Conservation (phyloP, 2,797 vertebrate genomes). For the Enteromius thamalakanensis region DNA sequence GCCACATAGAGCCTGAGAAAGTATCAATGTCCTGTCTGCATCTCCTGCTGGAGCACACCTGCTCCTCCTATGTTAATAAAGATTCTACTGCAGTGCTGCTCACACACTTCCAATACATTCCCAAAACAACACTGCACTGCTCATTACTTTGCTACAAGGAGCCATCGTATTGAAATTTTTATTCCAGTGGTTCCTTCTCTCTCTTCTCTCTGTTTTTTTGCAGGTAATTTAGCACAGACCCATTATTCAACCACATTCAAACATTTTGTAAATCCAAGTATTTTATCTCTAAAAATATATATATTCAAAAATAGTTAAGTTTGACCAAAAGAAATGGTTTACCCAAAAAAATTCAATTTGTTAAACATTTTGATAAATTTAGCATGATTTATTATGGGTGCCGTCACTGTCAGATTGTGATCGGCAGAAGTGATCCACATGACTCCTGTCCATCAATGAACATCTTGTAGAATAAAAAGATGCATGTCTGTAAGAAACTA, state of each 20-base stretch:
- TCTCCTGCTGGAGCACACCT: slow-evolving; percentile 41
- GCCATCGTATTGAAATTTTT: slow-evolving; percentile 9
- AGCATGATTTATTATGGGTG: not conserved
- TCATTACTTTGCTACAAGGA: not conserved
- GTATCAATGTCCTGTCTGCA: slow-evolving; percentile 27
- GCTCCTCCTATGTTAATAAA: slow-evolving; percentile 37
- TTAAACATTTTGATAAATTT: not conserved
- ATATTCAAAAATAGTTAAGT: not conserved
- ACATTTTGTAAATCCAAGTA: not conserved
- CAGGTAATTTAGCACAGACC: not conserved
- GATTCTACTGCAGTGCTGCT: slow-evolving; percentile 37
- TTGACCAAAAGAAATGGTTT: too few species aligned
- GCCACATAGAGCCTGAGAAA: not conserved
- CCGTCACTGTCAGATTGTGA: not conserved
- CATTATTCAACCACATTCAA: not conserved
- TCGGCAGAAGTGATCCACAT: not conserved
- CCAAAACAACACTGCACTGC: not conserved
- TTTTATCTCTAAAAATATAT: not conserved
- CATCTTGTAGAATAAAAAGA: not conserved
- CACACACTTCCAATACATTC: slow-evolving; percentile 13
- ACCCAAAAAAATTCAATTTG: not conserved
- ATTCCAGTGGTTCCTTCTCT: not conserved
- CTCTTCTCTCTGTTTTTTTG: not conserved
- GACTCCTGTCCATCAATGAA: not conserved
- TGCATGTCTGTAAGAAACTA: not conserved